These are phyloP conservation scores for Cryptus viduatorius DNA, from an alignment of 2,888 invertebrate species.

Conservation along the genomic window DNA sequence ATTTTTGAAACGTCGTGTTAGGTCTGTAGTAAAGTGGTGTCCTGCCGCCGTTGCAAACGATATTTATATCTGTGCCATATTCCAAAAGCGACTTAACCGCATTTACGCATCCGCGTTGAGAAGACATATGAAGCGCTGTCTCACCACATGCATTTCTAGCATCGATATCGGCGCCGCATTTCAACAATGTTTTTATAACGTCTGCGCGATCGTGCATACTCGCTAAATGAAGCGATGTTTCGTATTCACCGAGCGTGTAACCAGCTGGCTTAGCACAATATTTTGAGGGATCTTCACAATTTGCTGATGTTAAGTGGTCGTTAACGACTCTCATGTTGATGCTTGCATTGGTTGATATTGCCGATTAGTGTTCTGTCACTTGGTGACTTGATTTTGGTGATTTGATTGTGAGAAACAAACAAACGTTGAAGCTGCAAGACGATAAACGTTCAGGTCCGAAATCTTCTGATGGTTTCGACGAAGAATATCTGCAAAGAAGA, in stretches of 20 bases:
- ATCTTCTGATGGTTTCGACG: background rate
- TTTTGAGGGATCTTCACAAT: background rate
- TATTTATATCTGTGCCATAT: background rate
- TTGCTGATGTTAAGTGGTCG: background rate
- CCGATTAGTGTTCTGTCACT: background rate
- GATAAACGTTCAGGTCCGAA: background rate
- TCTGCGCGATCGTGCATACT: background rate
- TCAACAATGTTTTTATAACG: background rate
- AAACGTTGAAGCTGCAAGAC: background rate
- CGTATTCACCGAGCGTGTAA: background rate
- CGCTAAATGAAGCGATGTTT: background rate
- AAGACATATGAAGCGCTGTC: slow-evolving; percentile 6
- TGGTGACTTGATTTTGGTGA: background rate
- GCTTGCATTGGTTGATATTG: background rate
- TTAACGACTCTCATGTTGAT: background rate
- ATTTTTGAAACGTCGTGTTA: background rate
- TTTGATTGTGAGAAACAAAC: background rate
- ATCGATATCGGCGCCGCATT: background rate
- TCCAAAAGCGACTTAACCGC: background rate
- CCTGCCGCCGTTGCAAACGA: background rate
- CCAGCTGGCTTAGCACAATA: background rate
- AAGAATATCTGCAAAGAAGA: background rate
- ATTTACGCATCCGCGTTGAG: background rate
- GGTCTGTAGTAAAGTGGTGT: background rate
- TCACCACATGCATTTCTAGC: background rate